Evolutionary conservation across 2,797 vertebrate species (phyloP).

Genomic region (Enteromius fasciolatus): DNA sequence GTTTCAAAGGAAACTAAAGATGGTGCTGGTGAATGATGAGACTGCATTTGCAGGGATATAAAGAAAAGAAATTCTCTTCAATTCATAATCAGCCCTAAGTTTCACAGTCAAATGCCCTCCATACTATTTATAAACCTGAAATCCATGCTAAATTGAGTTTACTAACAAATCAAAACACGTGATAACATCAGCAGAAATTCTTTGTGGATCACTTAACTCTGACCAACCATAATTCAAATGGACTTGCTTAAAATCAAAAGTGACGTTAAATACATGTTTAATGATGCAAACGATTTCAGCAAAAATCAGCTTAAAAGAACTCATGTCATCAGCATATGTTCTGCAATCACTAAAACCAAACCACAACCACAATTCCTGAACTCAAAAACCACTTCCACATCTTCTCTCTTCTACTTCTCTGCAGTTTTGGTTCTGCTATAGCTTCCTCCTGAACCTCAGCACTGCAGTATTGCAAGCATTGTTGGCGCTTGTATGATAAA

Average conservation of each 20-base stretch:
- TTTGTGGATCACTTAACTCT: not conserved
- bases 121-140: not conserved
- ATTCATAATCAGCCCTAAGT: not conserved
- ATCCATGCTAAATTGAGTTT: not conserved
- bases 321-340: not conserved
- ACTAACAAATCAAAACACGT: not conserved
- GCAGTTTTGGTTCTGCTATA: not conserved
- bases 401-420: not conserved
- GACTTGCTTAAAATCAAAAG: not conserved
- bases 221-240: not conserved
- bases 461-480: not conserved
- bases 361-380: slow-evolving; percentile 2
- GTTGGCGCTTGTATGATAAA: slow-evolving; percentile 19
- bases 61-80: not conserved
- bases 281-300: not conserved
- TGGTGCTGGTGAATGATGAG: not conserved
- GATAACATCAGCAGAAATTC: not conserved
- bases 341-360: not conserved
- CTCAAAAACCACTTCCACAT: not conserved
- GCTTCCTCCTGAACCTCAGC: not conserved
- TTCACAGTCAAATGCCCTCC: not conserved
- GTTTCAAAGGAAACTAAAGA: not conserved
- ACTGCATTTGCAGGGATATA: not conserved
- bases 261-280: not conserved
- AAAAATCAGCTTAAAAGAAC: no score